Evolutionary conservation across 2,888 invertebrate genomes (phyloP).

Genomic region (Melinopterus prodromus): DNA sequence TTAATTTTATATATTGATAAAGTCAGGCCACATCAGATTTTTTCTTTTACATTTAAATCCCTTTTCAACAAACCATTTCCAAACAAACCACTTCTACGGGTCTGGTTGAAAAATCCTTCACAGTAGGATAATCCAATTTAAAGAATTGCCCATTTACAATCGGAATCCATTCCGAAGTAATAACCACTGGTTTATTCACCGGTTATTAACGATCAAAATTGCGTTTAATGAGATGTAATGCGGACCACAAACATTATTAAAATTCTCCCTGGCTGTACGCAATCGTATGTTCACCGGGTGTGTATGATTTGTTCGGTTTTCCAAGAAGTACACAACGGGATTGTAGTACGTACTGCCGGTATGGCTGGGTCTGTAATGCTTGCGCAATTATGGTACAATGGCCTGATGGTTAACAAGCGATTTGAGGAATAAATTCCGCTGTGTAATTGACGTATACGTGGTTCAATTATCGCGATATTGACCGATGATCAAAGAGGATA

Average conservation of each 20-base stretch:
- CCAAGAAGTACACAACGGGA: not conserved
- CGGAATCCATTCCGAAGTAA: too few species aligned
- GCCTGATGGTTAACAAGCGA: conserved; percentile 17
- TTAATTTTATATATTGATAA: too few species aligned
- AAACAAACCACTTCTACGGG: too few species aligned
- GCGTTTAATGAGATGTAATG: not conserved
- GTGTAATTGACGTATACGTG: conserved; percentile 21
- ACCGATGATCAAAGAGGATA: conserved; percentile 11
- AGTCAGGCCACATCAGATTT: too few species aligned
- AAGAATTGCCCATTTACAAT: too few species aligned
- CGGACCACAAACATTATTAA: not conserved
- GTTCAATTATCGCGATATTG: conserved; percentile 17
- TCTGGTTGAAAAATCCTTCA: too few species aligned
- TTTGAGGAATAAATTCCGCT: conserved; percentile 13
- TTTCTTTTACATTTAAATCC: too few species aligned
- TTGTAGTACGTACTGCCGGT: not conserved
- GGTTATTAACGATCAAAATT: too few species aligned
- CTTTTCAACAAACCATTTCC: too few species aligned
- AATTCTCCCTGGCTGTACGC: not conserved
- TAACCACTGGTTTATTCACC: too few species aligned
- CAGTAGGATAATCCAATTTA: too few species aligned
- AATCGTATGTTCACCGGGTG: not conserved
- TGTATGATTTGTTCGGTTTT: not conserved
- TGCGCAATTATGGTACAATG: not conserved
- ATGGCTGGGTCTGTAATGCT: not conserved